A percentile compares a stretch with the other conserved stretches of the same genome.
phyloP scores from a whole-genome alignment of 2,888 invertebrate species.

The Omphaloscelis lunosa region DNA sequence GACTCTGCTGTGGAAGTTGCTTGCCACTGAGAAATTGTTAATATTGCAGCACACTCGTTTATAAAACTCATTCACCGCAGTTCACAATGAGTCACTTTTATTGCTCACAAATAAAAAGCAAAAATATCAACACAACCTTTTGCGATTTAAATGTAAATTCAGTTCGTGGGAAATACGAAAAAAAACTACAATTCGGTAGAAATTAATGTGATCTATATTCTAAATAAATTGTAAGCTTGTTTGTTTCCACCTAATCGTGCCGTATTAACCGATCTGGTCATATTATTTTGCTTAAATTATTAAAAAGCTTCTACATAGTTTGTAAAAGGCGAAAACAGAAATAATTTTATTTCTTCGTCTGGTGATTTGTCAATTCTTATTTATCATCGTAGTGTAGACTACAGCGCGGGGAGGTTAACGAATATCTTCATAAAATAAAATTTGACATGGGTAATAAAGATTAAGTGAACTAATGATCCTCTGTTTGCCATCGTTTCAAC shows the following conservation, averaged over 20 bases:
- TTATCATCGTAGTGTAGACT: too few species aligned
- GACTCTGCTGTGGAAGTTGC: constrained; percentile 25
- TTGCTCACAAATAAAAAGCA: constrained; percentile 45
- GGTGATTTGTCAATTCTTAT: too few species aligned
- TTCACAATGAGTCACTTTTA: constrained; percentile 53
- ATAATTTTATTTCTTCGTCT: too few species aligned
- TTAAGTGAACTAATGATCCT: constrained; percentile 70
- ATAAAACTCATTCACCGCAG: constrained; percentile 53
- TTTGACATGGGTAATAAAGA: too few species aligned
- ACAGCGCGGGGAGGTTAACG: too few species aligned
- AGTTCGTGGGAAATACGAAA: constrained; percentile 3
- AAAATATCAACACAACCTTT: constrained; percentile 40
- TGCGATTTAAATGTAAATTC: constrained; percentile 40
- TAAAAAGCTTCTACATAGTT: too few species aligned
- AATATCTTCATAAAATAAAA: too few species aligned
- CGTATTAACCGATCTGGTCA: too few species aligned
- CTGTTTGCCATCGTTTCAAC: not conserved
- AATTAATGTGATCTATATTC: not conserved
- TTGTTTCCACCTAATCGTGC: not conserved
- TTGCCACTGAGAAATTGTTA: constrained; percentile 28
- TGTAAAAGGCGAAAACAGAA: too few species aligned
- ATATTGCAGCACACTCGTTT: constrained; percentile 40
- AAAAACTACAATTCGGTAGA: not conserved
- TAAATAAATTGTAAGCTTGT: not conserved
- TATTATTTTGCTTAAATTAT: too few species aligned